Evolutionary conservation across 2,888 invertebrate species (phyloP), one percentile per base, ranked within the genome.

Genomic region (Microctonus aethiopoides): DNA sequence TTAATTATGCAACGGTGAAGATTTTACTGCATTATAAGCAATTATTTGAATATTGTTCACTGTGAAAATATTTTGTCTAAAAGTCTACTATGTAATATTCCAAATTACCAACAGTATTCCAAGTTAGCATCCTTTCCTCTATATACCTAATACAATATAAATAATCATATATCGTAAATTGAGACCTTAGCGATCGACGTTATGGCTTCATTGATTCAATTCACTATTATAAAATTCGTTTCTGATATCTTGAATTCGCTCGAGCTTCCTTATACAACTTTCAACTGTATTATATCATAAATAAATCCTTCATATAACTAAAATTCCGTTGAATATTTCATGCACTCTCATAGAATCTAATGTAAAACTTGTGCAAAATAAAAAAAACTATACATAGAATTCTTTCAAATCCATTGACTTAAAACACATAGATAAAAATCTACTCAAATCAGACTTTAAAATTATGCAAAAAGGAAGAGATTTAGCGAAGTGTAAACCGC

Each of bases 191-290:
- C 7, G 34, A 11, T 34, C 20, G 20, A 32, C n/a, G 32, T 34
- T 59, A 59, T 16, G 59, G 34, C 59, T 59, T 29, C 59, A 16
- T 11, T 34, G 7, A 20, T 10, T 59, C 59, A 59, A 34, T 59
- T 36, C 20, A 10, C 34, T 20, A 59, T 59, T n/a, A 59, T 20
- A 20, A 5, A 6, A 34, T 59, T 16, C n/a, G n/a, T 34, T 22
- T 5, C 9, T 16, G 20, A n/a, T 32, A 16, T 32, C 11, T 11
- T 34, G 34, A 59, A 59, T 22, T 32, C 34, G 36, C 34, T 59
- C 34, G 20, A 16, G 20, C 46, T 16, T 9, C 3, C 16, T 11
- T 20, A 11, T 29, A 3, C 24, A 1, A 20, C 36, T 20, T 59
- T 1, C 20, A 59, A 16, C 20, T 59, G 9, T 9, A 22, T 36